Conservation (phyloP, 2,797 vertebrate genomes). For the Cryptoprocta ferox region DNA sequence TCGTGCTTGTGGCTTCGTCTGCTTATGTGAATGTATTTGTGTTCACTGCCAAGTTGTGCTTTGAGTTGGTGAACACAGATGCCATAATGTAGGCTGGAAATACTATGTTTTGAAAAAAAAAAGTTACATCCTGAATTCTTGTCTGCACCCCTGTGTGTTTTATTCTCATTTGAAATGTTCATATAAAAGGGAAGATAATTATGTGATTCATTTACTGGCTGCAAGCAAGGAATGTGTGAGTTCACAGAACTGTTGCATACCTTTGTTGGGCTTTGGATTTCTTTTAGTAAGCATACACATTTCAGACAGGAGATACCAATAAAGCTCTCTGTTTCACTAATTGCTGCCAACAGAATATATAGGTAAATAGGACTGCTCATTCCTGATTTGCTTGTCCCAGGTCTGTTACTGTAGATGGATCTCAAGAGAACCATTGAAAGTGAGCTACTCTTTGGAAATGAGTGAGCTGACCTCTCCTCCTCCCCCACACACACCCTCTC, state of each 20-base stretch:
- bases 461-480: not conserved
- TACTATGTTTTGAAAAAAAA: conserved; percentile 41
- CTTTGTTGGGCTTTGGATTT: not conserved
- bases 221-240: conserved; percentile 39
- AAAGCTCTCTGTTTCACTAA: conserved; percentile 52
- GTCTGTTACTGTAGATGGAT: not conserved
- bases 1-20: not conserved
- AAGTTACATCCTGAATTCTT: conserved; percentile 72
- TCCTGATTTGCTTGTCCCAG: conserved; percentile 25
- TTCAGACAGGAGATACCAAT: not conserved
- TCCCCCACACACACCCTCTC: not conserved
- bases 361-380: not conserved
- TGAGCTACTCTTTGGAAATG: not conserved
- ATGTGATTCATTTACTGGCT: conserved; percentile 59
- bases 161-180: conserved; percentile 54
- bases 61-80: conserved; percentile 63
- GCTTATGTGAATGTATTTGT: conserved; percentile 15
- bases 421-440: not conserved
- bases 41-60: conserved; percentile 40
- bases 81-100: conserved; percentile 34
- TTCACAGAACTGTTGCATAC: conserved; percentile 43
- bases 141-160: conserved; percentile 23
- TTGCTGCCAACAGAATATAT: not conserved
- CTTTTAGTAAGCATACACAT: conserved; percentile 17
- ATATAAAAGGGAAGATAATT: conserved; percentile 67